Conservation (phyloP, 1,140 invertebrate genomes). For the Luehdorfia chinensis region DNA sequence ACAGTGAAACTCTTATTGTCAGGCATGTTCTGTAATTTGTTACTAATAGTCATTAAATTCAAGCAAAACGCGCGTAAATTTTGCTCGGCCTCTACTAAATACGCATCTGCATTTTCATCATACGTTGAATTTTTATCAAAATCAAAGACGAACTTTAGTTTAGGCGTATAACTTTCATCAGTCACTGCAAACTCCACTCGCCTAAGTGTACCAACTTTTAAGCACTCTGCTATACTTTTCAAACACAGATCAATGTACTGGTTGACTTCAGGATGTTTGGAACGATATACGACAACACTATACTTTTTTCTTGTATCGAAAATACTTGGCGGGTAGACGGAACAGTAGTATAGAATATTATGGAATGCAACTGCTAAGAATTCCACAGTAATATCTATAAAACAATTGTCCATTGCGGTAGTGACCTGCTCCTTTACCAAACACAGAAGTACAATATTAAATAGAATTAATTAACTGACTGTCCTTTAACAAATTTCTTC, state of each 20-base stretch:
- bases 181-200: constrained; percentile 71
- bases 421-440: no score
- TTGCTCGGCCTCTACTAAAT: constrained; percentile 79
- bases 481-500: no score
- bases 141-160: constrained; percentile 79
- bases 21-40: constrained; percentile 72
- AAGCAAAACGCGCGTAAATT: constrained; percentile 78
- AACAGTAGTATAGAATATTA: constrained; percentile 76
- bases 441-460: no score
- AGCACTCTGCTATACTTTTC: constrained; percentile 55
- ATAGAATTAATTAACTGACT: constrained; percentile 20
- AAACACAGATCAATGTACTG: constrained; percentile 78
- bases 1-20: constrained; percentile 77
- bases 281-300: constrained; percentile 74
- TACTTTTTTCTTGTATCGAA: constrained; percentile 80
- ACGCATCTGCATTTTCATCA: constrained; percentile 72
- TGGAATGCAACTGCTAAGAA: constrained; percentile 80
- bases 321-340: constrained; percentile 79
- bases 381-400: constrained; percentile 68
- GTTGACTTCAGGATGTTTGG: constrained; percentile 79
- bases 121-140: constrained; percentile 45
- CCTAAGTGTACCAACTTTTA: constrained; percentile 66
- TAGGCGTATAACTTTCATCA: constrained; percentile 37
- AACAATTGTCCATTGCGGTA: constrained; percentile 53
- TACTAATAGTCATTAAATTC: constrained; percentile 68